phyloP scores from a whole-genome alignment of 1,140 invertebrate species.

The Harpegnathos saltator region DNA sequence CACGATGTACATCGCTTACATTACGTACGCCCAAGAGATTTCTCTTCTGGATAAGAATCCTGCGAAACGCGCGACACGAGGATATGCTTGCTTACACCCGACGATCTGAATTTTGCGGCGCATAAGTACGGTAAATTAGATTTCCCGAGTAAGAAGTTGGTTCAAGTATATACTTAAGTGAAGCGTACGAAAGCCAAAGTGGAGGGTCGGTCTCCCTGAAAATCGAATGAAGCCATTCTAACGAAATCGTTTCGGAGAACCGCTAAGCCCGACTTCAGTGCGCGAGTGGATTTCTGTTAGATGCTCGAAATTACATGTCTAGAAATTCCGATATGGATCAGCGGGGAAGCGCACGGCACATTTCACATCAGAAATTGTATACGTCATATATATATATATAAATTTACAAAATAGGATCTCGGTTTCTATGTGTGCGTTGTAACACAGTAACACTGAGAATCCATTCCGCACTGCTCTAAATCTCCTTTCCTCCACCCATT shows the following conservation, averaged over 20 bases:
- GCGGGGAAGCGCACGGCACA: neutral
- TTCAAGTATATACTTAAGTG: slow-evolving; percentile 36
- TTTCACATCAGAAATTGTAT: neutral
- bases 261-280: slow-evolving; percentile 5
- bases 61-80: neutral
- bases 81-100: neutral
- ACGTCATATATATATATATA: neutral
- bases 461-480: neutral
- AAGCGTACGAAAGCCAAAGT: slow-evolving; percentile 8
- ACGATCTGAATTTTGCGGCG: slow-evolving; percentile 19
- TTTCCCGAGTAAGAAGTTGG: slow-evolving; percentile 43
- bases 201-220: slow-evolving; percentile 29
- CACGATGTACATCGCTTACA: neutral
- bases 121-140: slow-evolving; percentile 36
- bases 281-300: slow-evolving; percentile 23
- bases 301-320: slow-evolving; percentile 22
- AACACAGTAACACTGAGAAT: neutral
- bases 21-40: neutral
- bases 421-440: neutral
- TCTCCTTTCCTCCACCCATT: too few relatives aligned
- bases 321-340: slow-evolving; percentile 17
- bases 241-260: slow-evolving; percentile 30
- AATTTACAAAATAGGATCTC: neutral
- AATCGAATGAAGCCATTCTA: slow-evolving; percentile 43
- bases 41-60: neutral